A percentile compares a stretch with the other conserved stretches of the same genome.
Conservation (phyloP, 2,888 invertebrate genomes). For the Peribatodes rhomboidaria region DNA sequence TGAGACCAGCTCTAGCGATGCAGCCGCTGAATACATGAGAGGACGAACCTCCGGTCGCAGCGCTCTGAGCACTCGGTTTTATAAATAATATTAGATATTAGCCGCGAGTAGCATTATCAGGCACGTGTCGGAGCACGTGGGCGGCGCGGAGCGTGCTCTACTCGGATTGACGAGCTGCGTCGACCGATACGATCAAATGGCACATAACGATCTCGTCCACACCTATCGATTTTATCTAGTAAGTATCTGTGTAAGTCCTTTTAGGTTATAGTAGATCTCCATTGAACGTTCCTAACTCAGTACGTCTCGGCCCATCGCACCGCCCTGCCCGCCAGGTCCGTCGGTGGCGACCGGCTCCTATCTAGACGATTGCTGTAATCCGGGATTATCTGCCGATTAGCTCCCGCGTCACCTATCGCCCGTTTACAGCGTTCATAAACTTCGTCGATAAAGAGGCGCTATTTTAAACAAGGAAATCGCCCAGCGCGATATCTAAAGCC, state of each 20-base stretch:
- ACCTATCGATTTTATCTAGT: too few relatives aligned
- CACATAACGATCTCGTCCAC: too few relatives aligned
- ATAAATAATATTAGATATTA: background rate
- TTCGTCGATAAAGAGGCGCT: slow-evolving; percentile 5
- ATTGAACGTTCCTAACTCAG: too few relatives aligned
- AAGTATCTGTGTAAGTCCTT: too few relatives aligned
- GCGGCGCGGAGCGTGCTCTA: background rate
- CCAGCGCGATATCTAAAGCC: slow-evolving; percentile 26
- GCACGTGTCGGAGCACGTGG: background rate
- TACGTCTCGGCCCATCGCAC: too few relatives aligned
- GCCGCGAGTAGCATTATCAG: background rate
- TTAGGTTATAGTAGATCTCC: too few relatives aligned
- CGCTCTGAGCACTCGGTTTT: background rate
- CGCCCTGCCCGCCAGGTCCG: background rate
- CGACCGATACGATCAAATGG: too few relatives aligned
- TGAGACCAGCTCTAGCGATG: too few relatives aligned
- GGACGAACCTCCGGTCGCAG: background rate
- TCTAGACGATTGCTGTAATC: slow-evolving; percentile 26
- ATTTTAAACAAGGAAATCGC: slow-evolving; percentile 16
- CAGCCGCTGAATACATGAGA: background rate
- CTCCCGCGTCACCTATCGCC: slow-evolving; percentile 27
- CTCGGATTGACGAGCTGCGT: too few relatives aligned
- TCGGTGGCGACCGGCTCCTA: slow-evolving; percentile 2
- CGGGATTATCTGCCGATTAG: slow-evolving; percentile 27
- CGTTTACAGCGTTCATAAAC: slow-evolving; percentile 23